phyloP scores from a whole-genome alignment of 2,888 invertebrate genomes.

The Mystacides longicornis region DNA sequence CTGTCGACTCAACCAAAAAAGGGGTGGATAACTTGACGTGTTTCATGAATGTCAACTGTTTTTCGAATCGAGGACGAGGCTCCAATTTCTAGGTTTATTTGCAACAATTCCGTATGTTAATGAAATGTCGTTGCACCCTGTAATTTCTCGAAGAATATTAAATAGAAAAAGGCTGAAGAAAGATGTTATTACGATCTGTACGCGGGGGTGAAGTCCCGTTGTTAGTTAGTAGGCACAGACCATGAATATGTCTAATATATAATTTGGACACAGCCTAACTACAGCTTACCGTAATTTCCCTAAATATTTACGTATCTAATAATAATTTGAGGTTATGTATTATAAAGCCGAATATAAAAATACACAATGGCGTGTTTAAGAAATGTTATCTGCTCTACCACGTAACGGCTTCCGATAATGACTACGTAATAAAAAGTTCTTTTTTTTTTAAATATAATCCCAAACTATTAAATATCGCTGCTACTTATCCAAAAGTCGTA shows the following conservation, averaged over 20 bases:
- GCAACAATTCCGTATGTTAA: no score
- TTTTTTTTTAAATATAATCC: constrained; percentile 13
- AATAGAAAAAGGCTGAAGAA: no score
- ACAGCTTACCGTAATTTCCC: neutral
- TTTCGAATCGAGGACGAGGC: no score
- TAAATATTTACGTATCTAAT: constrained; percentile 2
- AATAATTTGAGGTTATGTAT: constrained; percentile 1
- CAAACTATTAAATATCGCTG: constrained; percentile 4
- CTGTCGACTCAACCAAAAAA: no score
- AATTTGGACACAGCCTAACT: neutral
- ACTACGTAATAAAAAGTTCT: constrained; percentile 12
- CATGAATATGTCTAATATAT: neutral
- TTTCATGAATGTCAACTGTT: no score
- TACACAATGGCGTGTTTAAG: constrained; percentile 14
- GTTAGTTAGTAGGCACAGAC: no score
- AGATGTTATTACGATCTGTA: no score
- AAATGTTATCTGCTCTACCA: constrained; percentile 11
- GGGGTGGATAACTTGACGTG: no score
- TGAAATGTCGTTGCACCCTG: no score
- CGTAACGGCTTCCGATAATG: constrained; percentile 15
- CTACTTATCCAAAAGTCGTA: constrained; percentile 13
- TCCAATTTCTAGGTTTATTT: no score
- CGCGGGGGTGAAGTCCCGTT: no score
- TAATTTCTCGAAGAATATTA: no score
- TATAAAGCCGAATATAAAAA: neutral